A percentile compares a stretch with the other conserved stretches of the same genome.
phyloP scores from a whole-genome alignment of 2,113 vertebrate genomes.

The Gymnarchus niloticus region DNA sequence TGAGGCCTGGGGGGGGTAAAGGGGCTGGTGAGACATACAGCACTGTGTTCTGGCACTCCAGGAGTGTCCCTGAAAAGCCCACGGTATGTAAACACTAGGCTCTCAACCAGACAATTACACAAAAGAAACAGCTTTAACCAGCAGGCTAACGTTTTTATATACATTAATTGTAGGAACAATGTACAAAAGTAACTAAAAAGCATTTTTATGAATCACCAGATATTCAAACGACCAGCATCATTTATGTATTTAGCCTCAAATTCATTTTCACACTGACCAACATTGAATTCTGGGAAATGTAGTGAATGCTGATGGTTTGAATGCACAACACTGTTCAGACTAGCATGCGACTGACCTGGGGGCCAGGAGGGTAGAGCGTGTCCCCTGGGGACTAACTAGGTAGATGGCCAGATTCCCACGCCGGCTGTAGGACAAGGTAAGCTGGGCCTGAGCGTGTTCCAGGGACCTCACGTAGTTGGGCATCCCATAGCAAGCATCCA shows the following conservation, averaged over 20 bases:
- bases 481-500: conserved; percentile 75
- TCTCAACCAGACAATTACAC: neutral
- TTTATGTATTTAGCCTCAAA: neutral
- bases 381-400: conserved; percentile 86
- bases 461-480: conserved; percentile 73
- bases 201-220: neutral
- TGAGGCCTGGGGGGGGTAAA: conserved; percentile 67
- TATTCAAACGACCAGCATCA: neutral
- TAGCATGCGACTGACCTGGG: conserved; percentile 65
- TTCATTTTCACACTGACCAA: neutral
- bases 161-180: no score
- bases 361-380: conserved; percentile 86
- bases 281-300: neutral
- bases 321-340: neutral
- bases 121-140: neutral
- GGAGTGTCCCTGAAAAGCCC: neutral
- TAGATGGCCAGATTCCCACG: conserved; percentile 89
- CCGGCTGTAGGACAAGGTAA: conserved; percentile 90
- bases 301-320: neutral
- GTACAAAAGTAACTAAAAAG: no score
- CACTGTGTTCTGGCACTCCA: no score
- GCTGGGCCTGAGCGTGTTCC: conserved; percentile 85
- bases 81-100: neutral
- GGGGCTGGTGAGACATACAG: neutral
- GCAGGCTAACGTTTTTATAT: no score